These are phyloP conservation scores for Empidonax alnorum DNA, from an alignment of 2,113 vertebrate genomes.

Conservation along the genomic window DNA sequence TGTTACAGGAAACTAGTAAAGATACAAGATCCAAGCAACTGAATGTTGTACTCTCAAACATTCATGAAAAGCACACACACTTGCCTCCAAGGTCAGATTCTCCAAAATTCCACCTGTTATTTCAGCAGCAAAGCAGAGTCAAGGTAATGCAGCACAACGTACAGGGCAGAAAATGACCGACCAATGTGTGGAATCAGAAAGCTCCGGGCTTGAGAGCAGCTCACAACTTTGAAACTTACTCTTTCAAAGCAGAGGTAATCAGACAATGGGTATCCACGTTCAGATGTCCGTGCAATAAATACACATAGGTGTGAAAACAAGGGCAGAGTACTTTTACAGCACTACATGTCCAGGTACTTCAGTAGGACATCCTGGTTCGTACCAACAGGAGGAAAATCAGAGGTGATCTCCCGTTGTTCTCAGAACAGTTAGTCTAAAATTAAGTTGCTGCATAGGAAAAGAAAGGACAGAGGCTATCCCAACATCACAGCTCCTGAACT, in stretches of 20 bases:
- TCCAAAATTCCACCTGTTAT: neutral
- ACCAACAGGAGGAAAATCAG: neutral
- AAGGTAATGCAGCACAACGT: neutral
- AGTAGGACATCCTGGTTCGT: neutral
- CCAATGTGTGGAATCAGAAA: neutral
- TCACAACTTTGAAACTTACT: neutral
- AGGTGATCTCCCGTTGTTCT: neutral
- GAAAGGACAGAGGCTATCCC: neutral
- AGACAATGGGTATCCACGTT: neutral
- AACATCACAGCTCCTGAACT: neutral
- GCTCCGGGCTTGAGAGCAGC: neutral
- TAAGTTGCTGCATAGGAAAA: neutral
- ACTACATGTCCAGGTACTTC: neutral
- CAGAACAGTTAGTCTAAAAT: neutral
- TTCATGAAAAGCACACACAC: neutral
- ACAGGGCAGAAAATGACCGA: neutral
- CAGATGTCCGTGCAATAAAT: neutral
- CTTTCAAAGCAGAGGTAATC: neutral
- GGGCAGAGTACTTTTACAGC: neutral
- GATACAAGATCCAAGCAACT: accelerated
- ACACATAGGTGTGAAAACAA: neutral
- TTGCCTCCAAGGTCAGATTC: neutral
- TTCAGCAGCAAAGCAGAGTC: neutral
- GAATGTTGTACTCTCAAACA: neutral
- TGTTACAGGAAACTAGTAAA: neutral